Evolutionary conservation across 2,113 vertebrate genomes (phyloP).

Genomic region (Petaurus breviceps): DNA sequence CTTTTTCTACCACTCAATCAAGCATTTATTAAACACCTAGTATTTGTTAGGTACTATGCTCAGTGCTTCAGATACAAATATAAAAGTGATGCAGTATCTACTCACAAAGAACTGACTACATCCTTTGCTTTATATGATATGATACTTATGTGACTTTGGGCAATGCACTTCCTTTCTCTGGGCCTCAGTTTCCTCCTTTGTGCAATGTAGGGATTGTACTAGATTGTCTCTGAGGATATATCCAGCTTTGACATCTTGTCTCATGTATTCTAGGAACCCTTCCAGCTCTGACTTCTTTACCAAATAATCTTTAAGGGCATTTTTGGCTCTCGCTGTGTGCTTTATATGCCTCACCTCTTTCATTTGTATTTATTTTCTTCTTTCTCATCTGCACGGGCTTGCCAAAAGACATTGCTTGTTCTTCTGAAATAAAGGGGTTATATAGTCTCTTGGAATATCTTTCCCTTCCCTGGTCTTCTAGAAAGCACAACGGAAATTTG

Average conservation of each 20-base stretch:
- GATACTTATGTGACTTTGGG: neutral
- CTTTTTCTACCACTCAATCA: neutral
- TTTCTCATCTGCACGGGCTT: neutral
- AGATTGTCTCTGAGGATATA: neutral
- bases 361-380: neutral
- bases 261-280: neutral
- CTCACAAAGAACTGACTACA: neutral
- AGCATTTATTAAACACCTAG: neutral
- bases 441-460: neutral
- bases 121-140: neutral
- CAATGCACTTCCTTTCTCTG: neutral
- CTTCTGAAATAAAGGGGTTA: neutral
- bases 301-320: neutral
- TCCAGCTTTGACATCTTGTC: neutral
- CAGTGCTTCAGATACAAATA: neutral
- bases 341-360: neutral
- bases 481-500: neutral
- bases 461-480: neutral
- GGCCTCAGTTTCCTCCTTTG: neutral
- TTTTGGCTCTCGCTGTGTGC: neutral
- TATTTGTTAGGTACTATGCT: neutral
- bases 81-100: neutral
- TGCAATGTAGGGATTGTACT: neutral
- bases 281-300: neutral
- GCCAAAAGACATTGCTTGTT: neutral